These are phyloP conservation scores for Meiosimyza decipiens DNA, from an alignment of 2,888 invertebrate genomes.

Conservation along the genomic window DNA sequence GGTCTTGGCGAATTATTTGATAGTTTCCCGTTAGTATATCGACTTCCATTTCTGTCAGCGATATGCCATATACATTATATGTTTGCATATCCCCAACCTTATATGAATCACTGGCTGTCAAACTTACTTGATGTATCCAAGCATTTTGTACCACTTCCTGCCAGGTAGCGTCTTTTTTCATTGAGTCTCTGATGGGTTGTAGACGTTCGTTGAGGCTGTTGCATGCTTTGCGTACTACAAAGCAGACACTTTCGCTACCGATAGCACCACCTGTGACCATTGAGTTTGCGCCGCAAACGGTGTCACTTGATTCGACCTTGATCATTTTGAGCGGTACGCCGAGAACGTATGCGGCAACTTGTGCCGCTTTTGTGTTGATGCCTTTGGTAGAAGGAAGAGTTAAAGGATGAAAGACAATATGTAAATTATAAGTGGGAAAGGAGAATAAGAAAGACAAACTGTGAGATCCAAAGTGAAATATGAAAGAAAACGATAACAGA, in stretches of 20 bases:
- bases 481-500: no score
- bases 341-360: constrained; percentile 78
- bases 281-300: constrained; percentile 74
- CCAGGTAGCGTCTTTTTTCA: constrained; percentile 66
- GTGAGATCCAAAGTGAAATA: no score
- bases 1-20: constrained; percentile 74
- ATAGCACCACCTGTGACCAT: constrained; percentile 75
- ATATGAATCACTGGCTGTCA: constrained; percentile 72
- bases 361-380: constrained; percentile 74
- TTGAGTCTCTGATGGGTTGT: constrained; percentile 66
- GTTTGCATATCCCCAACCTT: constrained; percentile 67
- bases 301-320: constrained; percentile 74
- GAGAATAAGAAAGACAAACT: no score
- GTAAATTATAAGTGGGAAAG: background rate
- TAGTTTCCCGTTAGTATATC: constrained; percentile 83
- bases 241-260: constrained; percentile 75
- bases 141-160: constrained; percentile 70
- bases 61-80: constrained; percentile 74
- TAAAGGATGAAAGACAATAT: background rate
- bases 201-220: constrained; percentile 72
- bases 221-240: constrained; percentile 72
- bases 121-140: constrained; percentile 68
- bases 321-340: constrained; percentile 76
- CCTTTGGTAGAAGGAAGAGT: constrained; percentile 33
- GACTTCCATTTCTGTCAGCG: constrained; percentile 77